Evolutionary conservation across 2,888 invertebrate species (phyloP).

Genomic region (Phortica okadai): DNA sequence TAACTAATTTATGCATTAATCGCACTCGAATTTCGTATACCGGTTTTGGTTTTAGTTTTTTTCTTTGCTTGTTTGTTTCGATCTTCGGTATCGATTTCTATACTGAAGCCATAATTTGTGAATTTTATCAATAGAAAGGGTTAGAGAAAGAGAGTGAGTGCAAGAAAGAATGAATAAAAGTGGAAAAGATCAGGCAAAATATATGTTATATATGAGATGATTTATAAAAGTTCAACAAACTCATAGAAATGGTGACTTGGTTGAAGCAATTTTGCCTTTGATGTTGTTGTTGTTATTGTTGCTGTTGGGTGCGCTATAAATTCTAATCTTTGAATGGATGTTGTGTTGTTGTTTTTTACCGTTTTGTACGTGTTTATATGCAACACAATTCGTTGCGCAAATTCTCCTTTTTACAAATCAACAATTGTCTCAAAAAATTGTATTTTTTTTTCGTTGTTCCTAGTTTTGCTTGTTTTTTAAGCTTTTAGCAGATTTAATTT

Average conservation of each 20-base stretch:
- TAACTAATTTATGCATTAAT: conserved; percentile 28
- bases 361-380: no score
- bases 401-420: no score
- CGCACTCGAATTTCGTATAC: conserved; percentile 11
- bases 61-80: neutral
- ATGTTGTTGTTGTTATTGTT: neutral
- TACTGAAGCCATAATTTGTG: neutral
- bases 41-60: neutral
- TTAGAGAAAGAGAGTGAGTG: no score
- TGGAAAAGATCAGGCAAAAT: neutral
- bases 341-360: no score
- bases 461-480: no score
- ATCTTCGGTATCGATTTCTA: neutral
- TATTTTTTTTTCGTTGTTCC: no score
- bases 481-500: no score
- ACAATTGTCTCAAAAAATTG: no score
- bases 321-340: neutral
- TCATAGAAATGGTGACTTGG: neutral
- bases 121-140: neutral
- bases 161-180: neutral
- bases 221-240: conserved; percentile 27
- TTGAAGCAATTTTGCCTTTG: neutral
- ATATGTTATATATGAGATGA: neutral
- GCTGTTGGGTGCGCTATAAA: neutral
- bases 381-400: no score